Evolutionary conservation across 35 echinoderm and acorn worm species (phyloP).

Genomic region (Holothuria glaberrima): DNA sequence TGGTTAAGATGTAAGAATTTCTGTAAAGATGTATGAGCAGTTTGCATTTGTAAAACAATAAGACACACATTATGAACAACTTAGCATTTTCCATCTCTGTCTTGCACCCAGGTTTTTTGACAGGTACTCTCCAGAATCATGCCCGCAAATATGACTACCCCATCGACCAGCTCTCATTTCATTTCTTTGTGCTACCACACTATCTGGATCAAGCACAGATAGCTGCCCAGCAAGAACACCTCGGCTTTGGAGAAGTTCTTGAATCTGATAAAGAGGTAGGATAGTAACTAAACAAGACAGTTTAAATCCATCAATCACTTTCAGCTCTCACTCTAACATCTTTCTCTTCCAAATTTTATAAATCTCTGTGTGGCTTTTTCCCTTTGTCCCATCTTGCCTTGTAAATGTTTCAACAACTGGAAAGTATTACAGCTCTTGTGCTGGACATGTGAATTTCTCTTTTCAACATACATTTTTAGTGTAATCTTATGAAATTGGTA

Average conservation of each 20-base stretch:
- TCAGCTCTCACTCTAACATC: not conserved
- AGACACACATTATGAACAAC: not conserved
- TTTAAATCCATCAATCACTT: not conserved
- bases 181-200: slow-evolving; percentile 78
- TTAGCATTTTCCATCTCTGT: not conserved
- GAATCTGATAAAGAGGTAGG: slow-evolving; percentile 98
- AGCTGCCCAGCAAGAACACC: slow-evolving; percentile 79
- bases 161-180: slow-evolving; percentile 94
- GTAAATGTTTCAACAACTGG: not conserved
- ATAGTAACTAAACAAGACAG: not conserved
- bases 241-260: slow-evolving; percentile 81
- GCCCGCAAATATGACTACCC: slow-evolving; percentile 96
- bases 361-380: not conserved
- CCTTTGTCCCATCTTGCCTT: not conserved
- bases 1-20: too few relatives aligned
- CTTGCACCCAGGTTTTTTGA: slow-evolving; percentile 84
- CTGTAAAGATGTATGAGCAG: too few relatives aligned
- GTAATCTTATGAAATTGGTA: too few relatives aligned
- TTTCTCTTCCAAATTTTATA: not conserved
- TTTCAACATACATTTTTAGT: not conserved
- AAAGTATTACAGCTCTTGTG: not conserved
- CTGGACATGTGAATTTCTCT: not conserved
- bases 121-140: slow-evolving; percentile 96
- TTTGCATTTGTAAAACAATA: not conserved
- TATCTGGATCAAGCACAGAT: slow-evolving; percentile 89